Evolutionary conservation across 2,797 vertebrate species (phyloP).

Genomic region (Xenentodon cancila): DNA sequence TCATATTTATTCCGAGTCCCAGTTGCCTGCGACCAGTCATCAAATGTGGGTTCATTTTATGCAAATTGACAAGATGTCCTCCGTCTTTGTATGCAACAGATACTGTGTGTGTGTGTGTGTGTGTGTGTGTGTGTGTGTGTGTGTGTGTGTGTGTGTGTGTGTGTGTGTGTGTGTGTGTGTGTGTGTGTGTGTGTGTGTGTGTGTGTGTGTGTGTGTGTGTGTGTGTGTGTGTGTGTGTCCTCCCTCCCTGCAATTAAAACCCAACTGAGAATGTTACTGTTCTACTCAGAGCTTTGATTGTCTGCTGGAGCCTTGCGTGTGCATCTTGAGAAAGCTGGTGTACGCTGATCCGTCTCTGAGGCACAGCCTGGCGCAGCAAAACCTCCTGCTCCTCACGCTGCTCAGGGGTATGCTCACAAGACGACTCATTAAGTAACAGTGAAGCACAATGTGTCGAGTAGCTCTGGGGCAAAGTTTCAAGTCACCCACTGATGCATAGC

Average conservation of each 20-base stretch:
- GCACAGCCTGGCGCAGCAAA: conserved; percentile 82
- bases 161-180: conserved; percentile 21
- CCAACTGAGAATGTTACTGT: conserved; percentile 47
- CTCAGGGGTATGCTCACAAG: conserved; percentile 87
- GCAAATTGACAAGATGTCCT: conserved; percentile 35
- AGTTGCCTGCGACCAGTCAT: conserved; percentile 21
- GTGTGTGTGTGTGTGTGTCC: conserved; percentile 21
- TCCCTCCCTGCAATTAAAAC: conserved; percentile 57
- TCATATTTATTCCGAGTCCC: conserved; percentile 27
- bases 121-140: conserved; percentile 19
- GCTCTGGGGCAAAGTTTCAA: conserved; percentile 50
- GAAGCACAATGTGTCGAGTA: conserved; percentile 35
- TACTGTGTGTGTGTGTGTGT: conserved; percentile 19
- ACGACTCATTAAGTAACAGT: conserved; percentile 71
- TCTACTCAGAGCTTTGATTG: conserved; percentile 83
- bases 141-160: conserved; percentile 20
- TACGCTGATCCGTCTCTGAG: conserved; percentile 87
- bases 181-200: conserved; percentile 23
- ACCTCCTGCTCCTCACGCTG: conserved; percentile 84
- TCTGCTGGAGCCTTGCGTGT: conserved; percentile 85
- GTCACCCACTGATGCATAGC: conserved; percentile 46
- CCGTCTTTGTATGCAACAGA: conserved; percentile 18
- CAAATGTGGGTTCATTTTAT: conserved; percentile 26
- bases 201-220: conserved; percentile 22
- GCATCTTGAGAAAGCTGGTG: conserved; percentile 89